Base-by-base conservation (phyloP, 2,888 invertebrate genomes). In the Trachelus stipa region DNA sequence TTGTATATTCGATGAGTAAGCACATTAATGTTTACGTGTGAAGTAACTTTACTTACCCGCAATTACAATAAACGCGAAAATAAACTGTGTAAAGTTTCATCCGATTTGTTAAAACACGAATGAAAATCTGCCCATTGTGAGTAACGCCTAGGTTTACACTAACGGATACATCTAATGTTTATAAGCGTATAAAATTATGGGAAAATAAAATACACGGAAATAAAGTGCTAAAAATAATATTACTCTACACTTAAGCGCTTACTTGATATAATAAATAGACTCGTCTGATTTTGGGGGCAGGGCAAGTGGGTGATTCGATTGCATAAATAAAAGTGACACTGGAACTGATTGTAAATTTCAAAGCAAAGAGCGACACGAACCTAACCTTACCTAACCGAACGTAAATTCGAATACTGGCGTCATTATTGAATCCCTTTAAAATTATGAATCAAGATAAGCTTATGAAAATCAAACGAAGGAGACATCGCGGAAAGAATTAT, bases 1-100 rank as follows among this genome's bases (percentile, higher is more conserved):
- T 91, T 90, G 89, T 90, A 90, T 89, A 90, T 90, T 91, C 85
- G 84, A 87, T 83, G 82, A 86, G 82, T 87, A 86, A 87, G 86
- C 82, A 84, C 86, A 87, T 85, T 85, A 84, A 88, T 87, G 87
- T 88, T 89, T 87, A 84, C 83, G 87, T 88, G 86, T 87, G 84
- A 84, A 83, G 79, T 86, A 84, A 86, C 86, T 86, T 87, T 84
- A 86, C 81, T 86, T 85, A 82, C 78, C 81, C 84, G 82, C 79
- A 81, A 83, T 83, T 84, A 81, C 81, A 81, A 83, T 83, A 77
- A 80, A 82, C 77, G 78, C 77, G 79, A 80, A 81, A 81, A 80
- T 78, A 80, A 80, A 80, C 81, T 83, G 84, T 87, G 86, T 85
- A 85, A 87, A 87, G 79, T 85, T 87, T 85, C 83, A 86, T 84